Conservation (phyloP, 2,888 invertebrate genomes). For the Napeogenes sylphis region DNA sequence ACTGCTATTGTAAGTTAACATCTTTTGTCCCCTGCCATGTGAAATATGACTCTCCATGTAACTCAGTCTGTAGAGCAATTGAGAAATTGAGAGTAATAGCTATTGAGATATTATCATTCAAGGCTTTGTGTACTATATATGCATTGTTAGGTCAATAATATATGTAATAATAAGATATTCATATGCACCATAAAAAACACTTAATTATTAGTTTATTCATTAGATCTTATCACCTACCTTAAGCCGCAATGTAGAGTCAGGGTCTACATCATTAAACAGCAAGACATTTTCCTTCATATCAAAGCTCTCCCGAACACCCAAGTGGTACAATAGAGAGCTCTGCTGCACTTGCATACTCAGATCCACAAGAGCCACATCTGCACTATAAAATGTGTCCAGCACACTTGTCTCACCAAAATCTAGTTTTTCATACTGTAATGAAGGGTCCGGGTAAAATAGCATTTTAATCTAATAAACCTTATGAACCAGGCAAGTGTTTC, state of each 20-base stretch:
- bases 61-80: slow-evolving; percentile 44
- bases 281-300: slow-evolving; percentile 97
- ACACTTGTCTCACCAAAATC: slow-evolving; percentile 98
- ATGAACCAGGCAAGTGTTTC: too few relatives aligned
- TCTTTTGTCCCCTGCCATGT: slow-evolving; percentile 19
- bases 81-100: slow-evolving; percentile 66
- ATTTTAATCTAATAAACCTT: too few relatives aligned
- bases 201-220: too few relatives aligned
- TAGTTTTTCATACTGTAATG: slow-evolving; percentile 92
- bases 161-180: background rate
- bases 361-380: slow-evolving; percentile 97
- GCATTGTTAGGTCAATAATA: background rate
- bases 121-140: slow-evolving; percentile 26
- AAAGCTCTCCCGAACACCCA: slow-evolving; percentile 98
- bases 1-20: background rate
- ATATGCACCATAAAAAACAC: too few relatives aligned
- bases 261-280: slow-evolving; percentile 91
- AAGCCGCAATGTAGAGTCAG: slow-evolving; percentile 90
- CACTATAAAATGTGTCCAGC: slow-evolving; percentile 97
- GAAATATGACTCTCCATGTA: slow-evolving; percentile 36
- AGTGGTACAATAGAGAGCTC: slow-evolving; percentile 95
- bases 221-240: slow-evolving; percentile 79
- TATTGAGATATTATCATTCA: slow-evolving; percentile 44
- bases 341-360: slow-evolving; percentile 94
- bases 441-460: background rate